Conservation (phyloP, 2,888 invertebrate species). For the Glyphotaelius pellucidus region DNA sequence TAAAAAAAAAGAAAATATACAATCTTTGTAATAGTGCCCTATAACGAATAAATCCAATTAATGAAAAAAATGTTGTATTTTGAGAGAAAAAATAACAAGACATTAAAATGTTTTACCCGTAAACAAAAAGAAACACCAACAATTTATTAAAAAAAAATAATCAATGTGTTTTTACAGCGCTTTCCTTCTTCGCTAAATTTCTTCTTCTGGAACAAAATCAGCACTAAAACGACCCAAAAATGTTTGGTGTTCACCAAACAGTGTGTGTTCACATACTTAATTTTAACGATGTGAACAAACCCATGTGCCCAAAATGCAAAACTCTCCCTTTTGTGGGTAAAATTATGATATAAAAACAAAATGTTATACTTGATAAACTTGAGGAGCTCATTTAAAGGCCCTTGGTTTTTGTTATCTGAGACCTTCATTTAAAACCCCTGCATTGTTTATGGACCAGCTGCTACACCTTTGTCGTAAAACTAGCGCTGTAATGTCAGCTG, state of each 20-base stretch:
- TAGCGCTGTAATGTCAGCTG: background rate
- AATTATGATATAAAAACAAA: constrained; percentile 2
- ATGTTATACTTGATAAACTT: constrained; percentile 2
- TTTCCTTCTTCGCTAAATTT: background rate
- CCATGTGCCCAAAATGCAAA: background rate
- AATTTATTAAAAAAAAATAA: no score
- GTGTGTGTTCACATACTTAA: background rate
- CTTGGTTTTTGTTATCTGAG: background rate
- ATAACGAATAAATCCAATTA: no score
- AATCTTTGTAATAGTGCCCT: no score
- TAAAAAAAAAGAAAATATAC: no score
- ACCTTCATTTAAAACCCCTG: background rate
- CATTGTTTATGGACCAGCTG: constrained; percentile 2
- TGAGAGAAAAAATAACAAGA: no score
- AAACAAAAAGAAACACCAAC: no score
- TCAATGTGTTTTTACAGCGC: no score
- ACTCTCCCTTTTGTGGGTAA: background rate
- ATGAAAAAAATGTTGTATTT: no score
- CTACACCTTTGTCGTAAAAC: background rate
- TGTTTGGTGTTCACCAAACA: background rate
- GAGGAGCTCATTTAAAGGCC: background rate
- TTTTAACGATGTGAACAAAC: background rate
- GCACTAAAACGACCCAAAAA: background rate
- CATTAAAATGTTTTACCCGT: no score
- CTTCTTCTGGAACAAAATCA: background rate